phyloP scores from a whole-genome alignment of 2,113 vertebrate genomes.

The Mobula hypostoma region DNA sequence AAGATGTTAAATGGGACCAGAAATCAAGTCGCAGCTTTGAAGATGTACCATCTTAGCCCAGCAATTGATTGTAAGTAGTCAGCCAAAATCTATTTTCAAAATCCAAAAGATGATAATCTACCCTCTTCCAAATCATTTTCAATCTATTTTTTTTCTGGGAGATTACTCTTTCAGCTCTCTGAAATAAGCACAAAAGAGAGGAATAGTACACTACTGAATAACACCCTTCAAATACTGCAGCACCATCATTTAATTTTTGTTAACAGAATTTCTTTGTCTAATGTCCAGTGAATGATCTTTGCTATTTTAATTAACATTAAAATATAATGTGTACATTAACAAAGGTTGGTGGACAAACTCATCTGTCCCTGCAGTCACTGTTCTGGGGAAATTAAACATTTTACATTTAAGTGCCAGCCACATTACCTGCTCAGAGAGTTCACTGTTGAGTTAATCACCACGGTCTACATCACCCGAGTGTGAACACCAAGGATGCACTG shows the following conservation, averaged over 20 bases:
- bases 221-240: not conserved
- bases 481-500: too few species aligned
- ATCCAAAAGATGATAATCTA: not conserved
- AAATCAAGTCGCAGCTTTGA: not conserved
- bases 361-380: too few species aligned
- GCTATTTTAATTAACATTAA: not conserved
- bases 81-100: not conserved
- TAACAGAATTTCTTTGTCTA: conserved; percentile 36
- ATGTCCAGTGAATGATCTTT: conserved; percentile 18
- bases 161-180: not conserved
- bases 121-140: not conserved
- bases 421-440: too few species aligned
- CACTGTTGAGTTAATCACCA: too few species aligned
- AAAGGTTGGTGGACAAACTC: too few species aligned
- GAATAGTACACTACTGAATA: conserved; percentile 1
- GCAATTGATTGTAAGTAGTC: not conserved
- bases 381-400: too few species aligned
- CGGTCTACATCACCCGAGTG: too few species aligned
- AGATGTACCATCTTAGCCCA: not conserved
- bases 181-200: not conserved
- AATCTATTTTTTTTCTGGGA: not conserved
- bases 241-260: not conserved
- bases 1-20: not conserved
- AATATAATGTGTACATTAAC: too few species aligned
- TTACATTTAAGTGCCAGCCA: too few species aligned